These are phyloP conservation scores for Anoplolepis gracilipes DNA, from an alignment of 1,140 invertebrate species.

Conservation along the genomic window DNA sequence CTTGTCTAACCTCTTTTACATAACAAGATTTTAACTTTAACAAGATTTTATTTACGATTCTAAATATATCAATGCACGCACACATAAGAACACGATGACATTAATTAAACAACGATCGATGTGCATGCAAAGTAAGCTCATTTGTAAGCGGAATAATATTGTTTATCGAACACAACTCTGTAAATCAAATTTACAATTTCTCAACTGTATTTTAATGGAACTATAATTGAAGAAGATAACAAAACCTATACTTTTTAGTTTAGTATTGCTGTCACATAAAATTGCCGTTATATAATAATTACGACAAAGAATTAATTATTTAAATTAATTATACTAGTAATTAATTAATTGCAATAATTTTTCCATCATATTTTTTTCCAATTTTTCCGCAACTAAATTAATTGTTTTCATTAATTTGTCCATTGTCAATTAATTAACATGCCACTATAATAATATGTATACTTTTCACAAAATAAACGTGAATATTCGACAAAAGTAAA, in stretches of 20 bases:
- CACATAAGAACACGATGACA: neutral
- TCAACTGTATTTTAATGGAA: neutral
- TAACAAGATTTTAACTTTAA: neutral
- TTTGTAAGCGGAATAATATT: neutral
- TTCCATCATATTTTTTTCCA: neutral
- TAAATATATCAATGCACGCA: neutral
- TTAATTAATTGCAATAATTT: constrained; percentile 22
- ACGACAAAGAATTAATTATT: too few relatives aligned
- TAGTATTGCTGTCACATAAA: neutral
- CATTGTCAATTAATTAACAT: neutral
- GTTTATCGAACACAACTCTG: neutral
- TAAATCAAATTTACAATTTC: constrained; percentile 18
- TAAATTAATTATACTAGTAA: too few relatives aligned
- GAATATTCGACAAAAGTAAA: neutral
- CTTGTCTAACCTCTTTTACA: neutral
- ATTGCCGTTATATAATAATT: constrained; percentile 30
- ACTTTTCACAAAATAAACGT: neutral
- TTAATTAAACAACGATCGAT: neutral
- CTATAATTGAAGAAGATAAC: neutral
- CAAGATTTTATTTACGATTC: neutral
- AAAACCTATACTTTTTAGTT: constrained; percentile 7
- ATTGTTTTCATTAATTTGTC: neutral
- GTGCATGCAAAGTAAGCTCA: neutral
- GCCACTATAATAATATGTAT: neutral
- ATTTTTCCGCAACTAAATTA: neutral